Evolutionary conservation across 2,888 invertebrate species (phyloP).

Genomic region (Eupeodes latifasciatus): DNA sequence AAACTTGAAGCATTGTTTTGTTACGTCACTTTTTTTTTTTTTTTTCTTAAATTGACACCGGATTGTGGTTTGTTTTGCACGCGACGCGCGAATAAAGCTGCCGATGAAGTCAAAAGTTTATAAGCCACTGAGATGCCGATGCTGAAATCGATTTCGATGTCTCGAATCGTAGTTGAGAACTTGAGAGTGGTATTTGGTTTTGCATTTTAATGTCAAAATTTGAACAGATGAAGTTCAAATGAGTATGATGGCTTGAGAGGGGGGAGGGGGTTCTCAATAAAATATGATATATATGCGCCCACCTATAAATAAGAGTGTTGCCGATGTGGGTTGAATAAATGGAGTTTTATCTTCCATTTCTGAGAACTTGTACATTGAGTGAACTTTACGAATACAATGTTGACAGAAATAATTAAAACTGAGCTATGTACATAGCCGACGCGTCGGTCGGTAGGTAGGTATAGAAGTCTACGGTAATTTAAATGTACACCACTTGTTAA

Average conservation of each 20-base stretch:
- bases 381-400: neutral
- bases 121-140: constrained; percentile 64
- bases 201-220: constrained; percentile 55
- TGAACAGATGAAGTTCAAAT: constrained; percentile 48
- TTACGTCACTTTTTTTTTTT: constrained; percentile 60
- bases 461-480: too few species aligned
- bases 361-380: neutral
- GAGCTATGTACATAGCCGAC: too few species aligned
- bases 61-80: constrained; percentile 33
- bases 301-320: constrained; percentile 51
- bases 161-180: constrained; percentile 39
- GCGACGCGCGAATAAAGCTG: constrained; percentile 52
- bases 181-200: constrained; percentile 66
- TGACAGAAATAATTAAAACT: too few species aligned
- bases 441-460: too few species aligned
- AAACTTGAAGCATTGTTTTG: neutral
- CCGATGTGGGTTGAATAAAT: constrained; percentile 19
- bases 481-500: too few species aligned
- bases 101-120: constrained; percentile 44
- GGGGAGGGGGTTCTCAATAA: constrained; percentile 38
- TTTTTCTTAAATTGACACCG: constrained; percentile 4
- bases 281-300: too few species aligned
- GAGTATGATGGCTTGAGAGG: constrained; percentile 43
- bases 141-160: too few species aligned
- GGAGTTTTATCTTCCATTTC: neutral